Conservation (phyloP, 2,888 invertebrate genomes). For the Merodon equestris region DNA sequence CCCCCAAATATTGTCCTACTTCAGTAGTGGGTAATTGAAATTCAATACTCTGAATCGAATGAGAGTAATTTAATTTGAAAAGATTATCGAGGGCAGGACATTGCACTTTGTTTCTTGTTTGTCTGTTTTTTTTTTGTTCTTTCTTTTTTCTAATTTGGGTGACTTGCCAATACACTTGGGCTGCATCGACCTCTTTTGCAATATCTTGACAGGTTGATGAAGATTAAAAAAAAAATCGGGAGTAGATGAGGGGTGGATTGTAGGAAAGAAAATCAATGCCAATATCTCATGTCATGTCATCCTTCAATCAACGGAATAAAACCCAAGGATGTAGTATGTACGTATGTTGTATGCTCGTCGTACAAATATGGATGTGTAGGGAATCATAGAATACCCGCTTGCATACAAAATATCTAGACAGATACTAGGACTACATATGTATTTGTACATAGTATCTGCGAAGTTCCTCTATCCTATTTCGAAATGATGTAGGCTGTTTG, state of each 20-base stretch:
- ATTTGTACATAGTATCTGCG: slow-evolving; percentile 37
- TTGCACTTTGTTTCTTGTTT: slow-evolving; percentile 36
- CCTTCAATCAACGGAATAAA: slow-evolving; percentile 63
- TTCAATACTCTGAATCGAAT: slow-evolving; percentile 19
- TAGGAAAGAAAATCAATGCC: slow-evolving; percentile 62
- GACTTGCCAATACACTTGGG: too few relatives aligned
- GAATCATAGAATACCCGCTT: too few relatives aligned
- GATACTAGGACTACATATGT: slow-evolving; percentile 10
- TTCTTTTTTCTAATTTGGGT: background rate
- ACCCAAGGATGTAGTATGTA: slow-evolving; percentile 3
- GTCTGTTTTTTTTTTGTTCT: slow-evolving; percentile 21
- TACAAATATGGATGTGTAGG: too few relatives aligned
- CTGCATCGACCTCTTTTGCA: too few relatives aligned
- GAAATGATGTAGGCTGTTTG: slow-evolving; percentile 57
- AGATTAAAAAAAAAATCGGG: background rate
- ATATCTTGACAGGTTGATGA: too few relatives aligned
- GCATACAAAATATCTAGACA: slow-evolving; percentile 1
- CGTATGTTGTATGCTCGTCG: too few relatives aligned
- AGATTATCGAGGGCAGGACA: slow-evolving; percentile 12
- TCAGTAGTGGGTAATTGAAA: slow-evolving; percentile 53
- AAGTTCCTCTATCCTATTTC: slow-evolving; percentile 16
- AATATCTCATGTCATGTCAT: slow-evolving; percentile 65
- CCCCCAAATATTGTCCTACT: slow-evolving; percentile 19
- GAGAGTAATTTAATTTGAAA: background rate
- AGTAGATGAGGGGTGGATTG: background rate